Base-by-base conservation (phyloP, 2,888 invertebrate genomes). In the Polia nebulosa region DNA sequence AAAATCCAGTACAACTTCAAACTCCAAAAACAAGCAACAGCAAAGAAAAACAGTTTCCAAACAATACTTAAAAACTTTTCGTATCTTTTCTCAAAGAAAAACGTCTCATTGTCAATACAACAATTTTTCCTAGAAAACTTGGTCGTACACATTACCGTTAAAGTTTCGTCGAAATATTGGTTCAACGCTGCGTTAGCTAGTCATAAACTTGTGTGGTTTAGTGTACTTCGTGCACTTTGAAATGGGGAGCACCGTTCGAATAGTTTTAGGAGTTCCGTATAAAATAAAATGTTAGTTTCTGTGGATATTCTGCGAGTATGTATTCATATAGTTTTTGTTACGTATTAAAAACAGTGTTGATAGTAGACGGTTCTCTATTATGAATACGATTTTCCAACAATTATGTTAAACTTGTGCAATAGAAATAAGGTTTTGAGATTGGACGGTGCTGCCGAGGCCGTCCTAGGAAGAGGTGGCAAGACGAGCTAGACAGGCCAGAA, bases 81-180 rank as follows among this genome's bases (percentile, higher is more conserved):
- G 25, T 17, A 45, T 20, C 15, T 27, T 32, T 61, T 20, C 3
- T 7, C 5, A 32, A 59, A 59, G 52, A 60, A 62, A 49, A 60
- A 36, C 25, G 7, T 22, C 29, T 56, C n/a, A 59, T 66, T 59
- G 73, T 51, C 74, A 52, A 73, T 58, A 64, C 22, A 79, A 60
- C 17, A 52, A 34, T 63, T 49, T 79, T 68, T 64, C 49, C 17
- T 45, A 64, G 29, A n/a, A 77, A 78, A 75, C 73, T 72, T 60
- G 22, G 25, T 17, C 11, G 52, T 67, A 76, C 66, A 62, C 65
- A 66, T 62, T 55, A 67, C 66, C 20, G 59, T 29, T 60, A 62
- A 80, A 81, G 81, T 81, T 78, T 66, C 22, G 63, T 53, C n/a
- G 75, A 81, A 69, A 78, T 80, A 81, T 80, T 72, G 62, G 67